Base-by-base conservation (phyloP, 2,888 invertebrate species). In the Sarcophaga subvicina region DNA sequence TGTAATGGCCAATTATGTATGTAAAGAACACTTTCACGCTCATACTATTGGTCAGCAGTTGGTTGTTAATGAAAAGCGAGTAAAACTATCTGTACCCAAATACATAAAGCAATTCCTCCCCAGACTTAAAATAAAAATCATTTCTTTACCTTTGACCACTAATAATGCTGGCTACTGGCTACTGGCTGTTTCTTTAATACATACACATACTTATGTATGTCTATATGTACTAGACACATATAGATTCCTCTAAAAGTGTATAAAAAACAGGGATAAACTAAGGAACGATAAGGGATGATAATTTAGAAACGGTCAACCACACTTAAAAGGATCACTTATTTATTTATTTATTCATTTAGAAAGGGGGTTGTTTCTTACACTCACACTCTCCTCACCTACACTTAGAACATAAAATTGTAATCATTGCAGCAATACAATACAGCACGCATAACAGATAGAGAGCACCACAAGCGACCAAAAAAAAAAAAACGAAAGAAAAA, bases 241-340 rank as follows among this genome's bases (percentile, higher is more conserved):
- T 37, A 37, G 2, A 37, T 37, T 37, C 37, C 37, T 37, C 3
- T 8, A 8, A 37, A 37, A 37, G 8, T 37, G 37, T 37, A 37
- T 37, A 37, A 37, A 37, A 37, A 27, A 37, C 37, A 8, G 37
- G 37, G 8, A 37, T 37, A 37, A 37, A 37, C 37, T 10, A 37
- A 37, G 10, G 37, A 37, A 37, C 10, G 37, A 2, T 71, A 54
- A 71, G 84, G 84, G 84, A 60, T 80, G 84, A 20, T 72, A 80
- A 59, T 59, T 84, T 79, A 37, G 63, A 64, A 79, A 75, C 71
- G 87, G 87, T 87, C 87, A 87, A 17, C 54, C 17, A 37, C 66
- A 27, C 11, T 47, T 37, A n/a, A 12, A 80, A 77, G 62, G 86
- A 86, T 86, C 86, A 69, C 59, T 73, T 60, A 63, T 20, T 78